These are phyloP conservation scores for Pogonocherus hispidulus DNA, from an alignment of 2,888 invertebrate genomes.

Conservation along the genomic window DNA sequence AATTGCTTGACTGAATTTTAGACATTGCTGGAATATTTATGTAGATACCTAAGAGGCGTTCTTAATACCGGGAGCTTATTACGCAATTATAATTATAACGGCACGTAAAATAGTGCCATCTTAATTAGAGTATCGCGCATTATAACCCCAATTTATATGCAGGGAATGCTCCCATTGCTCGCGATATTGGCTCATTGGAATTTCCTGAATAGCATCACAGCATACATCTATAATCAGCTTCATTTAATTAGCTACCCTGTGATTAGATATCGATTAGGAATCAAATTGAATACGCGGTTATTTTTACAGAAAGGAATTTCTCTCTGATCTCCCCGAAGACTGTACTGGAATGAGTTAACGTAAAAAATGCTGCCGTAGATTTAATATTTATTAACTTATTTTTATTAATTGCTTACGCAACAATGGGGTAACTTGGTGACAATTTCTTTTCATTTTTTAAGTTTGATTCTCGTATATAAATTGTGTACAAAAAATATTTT, in stretches of 20 bases:
- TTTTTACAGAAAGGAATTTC: neutral
- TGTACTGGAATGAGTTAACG: too few species aligned
- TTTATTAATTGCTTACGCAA: too few species aligned
- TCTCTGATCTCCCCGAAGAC: too few species aligned
- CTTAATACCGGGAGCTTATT: slow-evolving; percentile 1
- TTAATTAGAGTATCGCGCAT: slow-evolving; percentile 8
- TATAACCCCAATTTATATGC: slow-evolving; percentile 13
- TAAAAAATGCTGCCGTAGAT: too few species aligned
- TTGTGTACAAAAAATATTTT: too few species aligned
- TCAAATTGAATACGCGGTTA: neutral
- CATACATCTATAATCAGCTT: neutral
- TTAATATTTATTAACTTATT: too few species aligned
- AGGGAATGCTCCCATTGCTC: slow-evolving; percentile 21
- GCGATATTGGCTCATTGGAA: slow-evolving; percentile 17
- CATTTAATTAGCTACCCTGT: neutral
- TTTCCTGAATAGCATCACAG: slow-evolving; percentile 12
- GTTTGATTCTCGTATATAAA: too few species aligned
- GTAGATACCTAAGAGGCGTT: too few species aligned
- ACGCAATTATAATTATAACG: neutral
- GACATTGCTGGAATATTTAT: too few species aligned
- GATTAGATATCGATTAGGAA: slow-evolving; percentile 1
- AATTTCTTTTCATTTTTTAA: too few species aligned
- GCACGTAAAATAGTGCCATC: neutral
- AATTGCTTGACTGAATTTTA: too few species aligned
- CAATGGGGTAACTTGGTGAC: too few species aligned